These are phyloP conservation scores for Lordiphosa andalusiaca DNA, from an alignment of 2,888 invertebrate genomes.

Conservation along the genomic window DNA sequence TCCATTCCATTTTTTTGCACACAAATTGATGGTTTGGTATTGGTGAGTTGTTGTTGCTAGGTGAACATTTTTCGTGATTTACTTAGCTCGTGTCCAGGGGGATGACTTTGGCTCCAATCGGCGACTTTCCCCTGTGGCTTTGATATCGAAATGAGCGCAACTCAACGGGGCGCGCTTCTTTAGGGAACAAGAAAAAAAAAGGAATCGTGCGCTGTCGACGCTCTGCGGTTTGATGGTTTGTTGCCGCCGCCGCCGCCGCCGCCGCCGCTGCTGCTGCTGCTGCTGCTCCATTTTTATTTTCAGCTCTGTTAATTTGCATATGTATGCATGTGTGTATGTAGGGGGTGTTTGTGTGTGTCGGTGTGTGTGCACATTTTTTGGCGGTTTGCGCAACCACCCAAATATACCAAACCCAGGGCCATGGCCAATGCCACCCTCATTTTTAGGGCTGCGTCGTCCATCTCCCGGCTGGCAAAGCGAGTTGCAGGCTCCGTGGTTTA, in stretches of 20 bases:
- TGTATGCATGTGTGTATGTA: slow-evolving; percentile 19
- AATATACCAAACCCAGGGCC: slow-evolving; percentile 49
- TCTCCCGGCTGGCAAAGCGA: slow-evolving; percentile 17
- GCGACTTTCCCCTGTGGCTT: slow-evolving; percentile 46
- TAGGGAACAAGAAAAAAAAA: slow-evolving; percentile 63
- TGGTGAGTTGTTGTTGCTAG: slow-evolving; percentile 61
- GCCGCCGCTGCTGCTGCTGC: no score
- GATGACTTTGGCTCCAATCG: slow-evolving; percentile 8
- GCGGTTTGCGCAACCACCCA: slow-evolving; percentile 64
- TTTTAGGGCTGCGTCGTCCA: slow-evolving; percentile 16
- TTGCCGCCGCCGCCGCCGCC: no score
- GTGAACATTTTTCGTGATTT: slow-evolving; percentile 51
- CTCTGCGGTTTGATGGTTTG: slow-evolving; percentile 55
- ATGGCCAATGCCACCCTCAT: slow-evolving; percentile 64
- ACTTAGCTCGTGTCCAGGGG: slow-evolving; percentile 26
- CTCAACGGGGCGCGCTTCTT: slow-evolving; percentile 54
- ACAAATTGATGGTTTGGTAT: slow-evolving; percentile 65
- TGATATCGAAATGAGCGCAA: slow-evolving; percentile 43
- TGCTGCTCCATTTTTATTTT: slow-evolving; percentile 72
- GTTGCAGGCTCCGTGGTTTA: slow-evolving; percentile 78
- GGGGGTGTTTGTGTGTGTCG: slow-evolving; percentile 15
- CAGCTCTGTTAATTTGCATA: slow-evolving; percentile 71
- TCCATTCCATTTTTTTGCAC: slow-evolving; percentile 56
- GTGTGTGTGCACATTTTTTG: slow-evolving; percentile 34
- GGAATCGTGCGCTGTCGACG: slow-evolving; percentile 14